A percentile compares a stretch with the other conserved stretches of the same genome.
Conservation (phyloP, 2,797 vertebrate species). For the Mormyrus proboscirostris region DNA sequence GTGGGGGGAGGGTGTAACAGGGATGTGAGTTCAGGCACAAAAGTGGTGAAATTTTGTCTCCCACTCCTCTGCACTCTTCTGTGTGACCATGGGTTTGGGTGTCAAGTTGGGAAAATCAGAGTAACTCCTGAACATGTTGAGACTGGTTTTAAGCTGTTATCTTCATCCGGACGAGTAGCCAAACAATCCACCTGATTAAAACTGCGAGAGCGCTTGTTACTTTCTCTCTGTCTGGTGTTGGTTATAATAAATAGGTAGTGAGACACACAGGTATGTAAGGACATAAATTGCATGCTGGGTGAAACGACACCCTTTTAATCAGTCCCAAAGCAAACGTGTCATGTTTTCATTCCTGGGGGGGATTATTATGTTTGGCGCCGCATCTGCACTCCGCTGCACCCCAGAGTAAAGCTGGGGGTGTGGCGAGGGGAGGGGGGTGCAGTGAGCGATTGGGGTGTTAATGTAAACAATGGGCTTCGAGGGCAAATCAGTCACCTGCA, state of each 20-base stretch:
- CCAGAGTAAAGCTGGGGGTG: slow-evolving; percentile 9
- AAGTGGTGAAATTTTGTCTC: background rate
- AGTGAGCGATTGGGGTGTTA: slow-evolving; percentile 52
- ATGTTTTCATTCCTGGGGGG: slow-evolving; percentile 39
- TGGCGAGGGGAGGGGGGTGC: slow-evolving; percentile 31
- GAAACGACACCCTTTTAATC: slow-evolving; percentile 37
- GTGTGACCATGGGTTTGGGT: background rate
- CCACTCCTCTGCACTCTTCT: background rate
- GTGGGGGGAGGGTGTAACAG: slow-evolving; percentile 26
- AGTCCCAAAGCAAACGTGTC: slow-evolving; percentile 48
- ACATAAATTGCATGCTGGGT: slow-evolving; percentile 26
- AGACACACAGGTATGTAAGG: slow-evolving; percentile 2
- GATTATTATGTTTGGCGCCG: slow-evolving; percentile 36
- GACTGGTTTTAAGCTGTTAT: background rate
- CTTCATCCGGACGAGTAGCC: background rate
- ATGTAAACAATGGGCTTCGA: slow-evolving; percentile 50
- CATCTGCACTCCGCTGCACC: slow-evolving; percentile 41
- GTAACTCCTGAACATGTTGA: background rate
- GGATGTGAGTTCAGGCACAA: slow-evolving; percentile 19
- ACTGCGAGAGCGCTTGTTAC: background rate
- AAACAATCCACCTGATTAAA: background rate
- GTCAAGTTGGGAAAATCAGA: background rate
- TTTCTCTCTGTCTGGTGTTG: background rate
- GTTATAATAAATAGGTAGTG: background rate
- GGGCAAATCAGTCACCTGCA: slow-evolving; percentile 49